Evolutionary conservation across 1,140 invertebrate species (phyloP), one percentile per base, ranked within the genome.

Genomic region (Drosophila arawakana): DNA sequence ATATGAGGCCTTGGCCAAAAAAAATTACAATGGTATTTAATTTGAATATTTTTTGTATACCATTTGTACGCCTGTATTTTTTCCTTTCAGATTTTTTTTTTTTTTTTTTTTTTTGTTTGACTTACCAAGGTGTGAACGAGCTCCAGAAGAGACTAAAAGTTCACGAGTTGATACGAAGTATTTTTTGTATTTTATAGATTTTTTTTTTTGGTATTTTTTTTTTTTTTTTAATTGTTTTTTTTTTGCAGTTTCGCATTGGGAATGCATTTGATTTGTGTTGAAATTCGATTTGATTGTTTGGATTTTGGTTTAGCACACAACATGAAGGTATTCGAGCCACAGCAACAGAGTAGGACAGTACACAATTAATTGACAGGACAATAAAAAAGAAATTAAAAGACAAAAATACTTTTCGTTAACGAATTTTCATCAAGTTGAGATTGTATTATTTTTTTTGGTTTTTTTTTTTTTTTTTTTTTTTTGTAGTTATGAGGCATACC

Each of bases 91-190:
- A 62, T 76, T 58, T 69, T 57, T 73, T 21, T 69, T 46, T 72
- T 73, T 70, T 55, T 73, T 62, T 81, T 30, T 63, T 66, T 80
- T 68, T 81, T 74, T 86, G 69, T 90, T 88, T 15, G 71, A 86
- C 97, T 97, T 98, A 98, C 97, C 97, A 96, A 96, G 96, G 97
- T 96, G 96, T 96, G 96, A 97, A 97, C 95, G 96, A 97, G 96
- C 96, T 97, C 97, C 97, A 98, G 96, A 97, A 98, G 96, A 96
- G 96, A 97, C 97, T 97, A 97, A 94, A 94, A 84, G 66, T 90
- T 90, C 89, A 84, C 80, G 65, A 47, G 83, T 86, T 77, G 83
- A 77, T 81, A 91, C 80, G 89, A 84, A 76, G 78, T 73, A 75
- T 73, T 82, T 82, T 85, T 80, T 69, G 71, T 55, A 55, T 39